Evolutionary conservation across 2,797 vertebrate genomes (phyloP).

Genomic region (Cheirogaleus major): DNA sequence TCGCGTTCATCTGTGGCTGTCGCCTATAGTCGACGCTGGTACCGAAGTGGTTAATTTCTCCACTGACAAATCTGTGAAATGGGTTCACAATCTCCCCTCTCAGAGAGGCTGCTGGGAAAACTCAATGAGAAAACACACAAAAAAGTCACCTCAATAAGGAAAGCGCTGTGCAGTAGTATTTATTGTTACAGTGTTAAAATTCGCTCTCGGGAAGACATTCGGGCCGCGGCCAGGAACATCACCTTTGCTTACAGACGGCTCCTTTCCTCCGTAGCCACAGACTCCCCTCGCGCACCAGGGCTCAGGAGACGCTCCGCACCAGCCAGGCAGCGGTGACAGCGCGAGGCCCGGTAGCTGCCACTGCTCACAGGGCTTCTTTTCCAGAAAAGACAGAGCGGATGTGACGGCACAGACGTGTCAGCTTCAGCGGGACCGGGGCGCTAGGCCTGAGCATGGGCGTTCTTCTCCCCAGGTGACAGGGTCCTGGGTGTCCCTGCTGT

Average conservation of each 20-base stretch:
- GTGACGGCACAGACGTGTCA: rapidly evolving
- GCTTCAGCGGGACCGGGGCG: no score
- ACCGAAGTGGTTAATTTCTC: background rate
- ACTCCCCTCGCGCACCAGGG: background rate
- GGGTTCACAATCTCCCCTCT: background rate
- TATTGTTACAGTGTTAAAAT: slow-evolving; percentile 76
- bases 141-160: background rate
- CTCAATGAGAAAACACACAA: background rate
- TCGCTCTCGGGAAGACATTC: background rate
- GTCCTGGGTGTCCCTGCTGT: rapidly evolving
- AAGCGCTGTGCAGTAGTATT: slow-evolving; percentile 7
- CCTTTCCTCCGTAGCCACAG: background rate
- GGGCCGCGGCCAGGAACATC: rapidly evolving
- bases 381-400: rapidly evolving
- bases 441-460: rapidly evolving
- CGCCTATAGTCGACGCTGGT: no score
- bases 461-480: background rate
- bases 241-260: background rate
- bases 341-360: rapidly evolving
- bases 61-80: background rate
- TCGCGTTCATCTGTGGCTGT: no score
- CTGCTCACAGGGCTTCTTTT: rapidly evolving
- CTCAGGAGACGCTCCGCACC: background rate
- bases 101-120: background rate
- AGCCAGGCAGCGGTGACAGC: rapidly evolving